These are phyloP conservation scores for Kryphioiulus occultus DNA, from an alignment of 2,888 invertebrate genomes.

Conservation along the genomic window DNA sequence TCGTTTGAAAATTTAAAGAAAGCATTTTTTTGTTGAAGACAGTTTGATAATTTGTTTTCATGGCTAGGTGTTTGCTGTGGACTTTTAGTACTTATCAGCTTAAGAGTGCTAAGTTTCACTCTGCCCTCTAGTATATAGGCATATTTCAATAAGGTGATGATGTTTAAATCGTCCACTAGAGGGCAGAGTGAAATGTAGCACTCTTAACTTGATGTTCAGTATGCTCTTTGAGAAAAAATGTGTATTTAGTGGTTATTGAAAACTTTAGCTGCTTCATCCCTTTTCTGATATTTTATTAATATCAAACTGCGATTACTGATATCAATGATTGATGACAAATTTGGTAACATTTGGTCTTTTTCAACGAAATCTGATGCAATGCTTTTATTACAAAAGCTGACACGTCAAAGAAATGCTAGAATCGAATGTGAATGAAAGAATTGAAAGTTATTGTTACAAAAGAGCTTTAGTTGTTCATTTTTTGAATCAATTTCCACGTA, in stretches of 20 bases:
- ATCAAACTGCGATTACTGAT: background rate
- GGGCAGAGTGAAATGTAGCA: too few species aligned
- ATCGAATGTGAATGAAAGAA: background rate
- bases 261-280: background rate
- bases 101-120: too few species aligned
- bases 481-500: background rate
- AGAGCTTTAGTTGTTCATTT: background rate
- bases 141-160: too few species aligned
- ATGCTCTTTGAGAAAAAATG: background rate
- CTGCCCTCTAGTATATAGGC: too few species aligned
- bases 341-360: background rate
- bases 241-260: background rate
- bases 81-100: too few species aligned
- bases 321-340: slow-evolving; percentile 6
- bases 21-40: too few species aligned
- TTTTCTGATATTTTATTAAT: background rate
- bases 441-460: background rate
- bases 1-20: too few species aligned
- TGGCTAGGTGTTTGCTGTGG: too few species aligned
- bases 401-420: background rate
- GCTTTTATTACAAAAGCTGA: background rate
- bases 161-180: too few species aligned
- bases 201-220: too few species aligned
- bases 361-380: background rate
- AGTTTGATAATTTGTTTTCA: too few species aligned